A percentile compares a stretch with the other conserved stretches of the same genome.
Conservation (phyloP, 2,888 invertebrate species). For the Ophion ventricosus region DNA sequence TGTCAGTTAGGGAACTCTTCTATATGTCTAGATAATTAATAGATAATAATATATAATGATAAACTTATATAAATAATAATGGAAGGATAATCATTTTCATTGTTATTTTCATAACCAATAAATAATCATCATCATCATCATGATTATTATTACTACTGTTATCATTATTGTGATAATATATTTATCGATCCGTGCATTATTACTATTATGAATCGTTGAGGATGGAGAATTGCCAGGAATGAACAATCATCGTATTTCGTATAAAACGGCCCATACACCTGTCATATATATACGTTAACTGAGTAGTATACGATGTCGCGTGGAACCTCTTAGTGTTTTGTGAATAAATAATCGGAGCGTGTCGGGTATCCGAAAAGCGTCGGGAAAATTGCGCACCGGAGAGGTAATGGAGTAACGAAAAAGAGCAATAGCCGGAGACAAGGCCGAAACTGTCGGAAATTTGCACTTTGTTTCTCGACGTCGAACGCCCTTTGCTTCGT, state of each 20-base stretch:
- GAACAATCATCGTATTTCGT: background rate
- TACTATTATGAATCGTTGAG: background rate
- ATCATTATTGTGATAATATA: no score
- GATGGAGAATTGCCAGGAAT: background rate
- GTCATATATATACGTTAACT: conserved; percentile 28
- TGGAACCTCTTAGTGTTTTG: conserved; percentile 58
- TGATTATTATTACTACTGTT: no score
- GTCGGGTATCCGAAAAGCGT: conserved; percentile 54
- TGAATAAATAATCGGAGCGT: conserved; percentile 60
- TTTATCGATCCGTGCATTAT: no score
- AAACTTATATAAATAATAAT: no score
- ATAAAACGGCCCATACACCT: conserved; percentile 19
- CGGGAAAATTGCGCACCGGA: conserved; percentile 33
- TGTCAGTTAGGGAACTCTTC: no score
- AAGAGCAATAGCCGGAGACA: conserved; percentile 1
- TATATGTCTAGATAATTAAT: no score
- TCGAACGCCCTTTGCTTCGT: background rate
- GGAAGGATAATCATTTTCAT: no score
- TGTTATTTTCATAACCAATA: no score
- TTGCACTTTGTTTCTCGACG: conserved; percentile 7
- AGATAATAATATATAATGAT: no score
- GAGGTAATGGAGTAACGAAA: conserved; percentile 30
- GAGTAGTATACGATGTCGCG: conserved; percentile 62
- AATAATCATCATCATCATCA: no score
- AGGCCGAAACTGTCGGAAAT: conserved; percentile 9